A percentile compares a stretch with the other conserved stretches of the same genome.
Conservation (phyloP, 2,888 invertebrate species). For the Heteromurus nitidus region DNA sequence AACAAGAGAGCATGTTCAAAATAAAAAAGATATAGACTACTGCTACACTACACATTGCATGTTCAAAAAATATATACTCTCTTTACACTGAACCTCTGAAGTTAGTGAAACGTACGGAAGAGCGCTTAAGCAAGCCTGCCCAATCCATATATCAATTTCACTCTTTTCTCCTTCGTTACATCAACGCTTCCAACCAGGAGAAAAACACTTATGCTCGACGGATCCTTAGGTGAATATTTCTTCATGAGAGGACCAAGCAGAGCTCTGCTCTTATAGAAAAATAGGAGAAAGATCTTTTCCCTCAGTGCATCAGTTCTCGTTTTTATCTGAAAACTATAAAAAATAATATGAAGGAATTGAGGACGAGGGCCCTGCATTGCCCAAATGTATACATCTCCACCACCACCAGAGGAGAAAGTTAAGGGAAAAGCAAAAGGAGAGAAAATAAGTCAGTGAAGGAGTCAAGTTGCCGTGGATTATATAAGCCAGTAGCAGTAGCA, state of each 20-base stretch:
- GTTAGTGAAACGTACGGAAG: neutral
- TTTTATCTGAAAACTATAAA: neutral
- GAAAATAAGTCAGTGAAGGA: neutral
- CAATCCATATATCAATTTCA: conserved; percentile 1
- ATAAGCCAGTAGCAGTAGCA: too few species aligned
- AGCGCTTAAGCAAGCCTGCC: neutral
- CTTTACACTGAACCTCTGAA: too few species aligned
- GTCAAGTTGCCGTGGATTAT: too few species aligned
- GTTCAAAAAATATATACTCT: too few species aligned
- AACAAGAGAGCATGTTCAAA: neutral
- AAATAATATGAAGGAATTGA: neutral
- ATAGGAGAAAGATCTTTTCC: neutral
- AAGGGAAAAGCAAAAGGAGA: neutral
- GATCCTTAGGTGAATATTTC: too few species aligned
- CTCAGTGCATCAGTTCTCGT: neutral
- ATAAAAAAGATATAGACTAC: too few species aligned
- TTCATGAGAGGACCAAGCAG: too few species aligned
- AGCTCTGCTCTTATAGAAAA: neutral
- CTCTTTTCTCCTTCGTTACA: neutral
- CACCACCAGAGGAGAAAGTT: neutral
- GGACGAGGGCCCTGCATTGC: neutral
- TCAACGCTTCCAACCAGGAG: too few species aligned
- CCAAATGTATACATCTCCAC: neutral
- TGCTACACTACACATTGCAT: neutral
- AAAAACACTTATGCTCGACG: too few species aligned